A percentile compares a stretch with the other conserved stretches of the same genome.
Evolutionary conservation across 2,797 vertebrate genomes (phyloP).

Genomic region (Poeciliopsis turneri): DNA sequence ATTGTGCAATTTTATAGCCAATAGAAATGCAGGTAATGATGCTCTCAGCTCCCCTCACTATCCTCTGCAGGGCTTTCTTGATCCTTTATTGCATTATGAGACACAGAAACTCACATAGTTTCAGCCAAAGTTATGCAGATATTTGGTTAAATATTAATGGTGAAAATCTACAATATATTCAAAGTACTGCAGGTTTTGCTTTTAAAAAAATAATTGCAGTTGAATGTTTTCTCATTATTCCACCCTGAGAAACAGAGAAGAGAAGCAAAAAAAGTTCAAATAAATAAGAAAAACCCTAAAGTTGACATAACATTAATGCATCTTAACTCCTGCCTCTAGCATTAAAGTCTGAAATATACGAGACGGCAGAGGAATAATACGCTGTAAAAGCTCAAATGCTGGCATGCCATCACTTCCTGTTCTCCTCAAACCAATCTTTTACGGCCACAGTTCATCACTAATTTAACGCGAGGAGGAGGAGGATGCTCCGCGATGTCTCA

Average conservation of each 20-base stretch:
- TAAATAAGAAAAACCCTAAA: neutral
- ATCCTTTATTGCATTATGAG: neutral
- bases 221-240: neutral
- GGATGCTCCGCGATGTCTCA: neutral
- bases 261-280: neutral
- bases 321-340: neutral
- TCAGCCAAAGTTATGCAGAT: neutral
- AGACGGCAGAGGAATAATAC: neutral
- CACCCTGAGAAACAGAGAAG: neutral
- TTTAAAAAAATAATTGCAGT: neutral
- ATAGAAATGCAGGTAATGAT: no score
- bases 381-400: neutral
- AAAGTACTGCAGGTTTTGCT: neutral
- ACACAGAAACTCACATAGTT: neutral
- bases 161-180: slow-evolving; percentile 1
- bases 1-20: no score
- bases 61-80: neutral
- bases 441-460: neutral
- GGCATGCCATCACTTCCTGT: neutral
- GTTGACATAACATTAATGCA: neutral
- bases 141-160: neutral
- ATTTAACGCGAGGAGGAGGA: neutral
- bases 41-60: neutral
- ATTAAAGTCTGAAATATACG: neutral
- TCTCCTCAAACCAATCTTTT: slow-evolving; percentile 2